Evolutionary conservation across 2,797 vertebrate species (phyloP).

Genomic region (Tamandua tetradactyla): DNA sequence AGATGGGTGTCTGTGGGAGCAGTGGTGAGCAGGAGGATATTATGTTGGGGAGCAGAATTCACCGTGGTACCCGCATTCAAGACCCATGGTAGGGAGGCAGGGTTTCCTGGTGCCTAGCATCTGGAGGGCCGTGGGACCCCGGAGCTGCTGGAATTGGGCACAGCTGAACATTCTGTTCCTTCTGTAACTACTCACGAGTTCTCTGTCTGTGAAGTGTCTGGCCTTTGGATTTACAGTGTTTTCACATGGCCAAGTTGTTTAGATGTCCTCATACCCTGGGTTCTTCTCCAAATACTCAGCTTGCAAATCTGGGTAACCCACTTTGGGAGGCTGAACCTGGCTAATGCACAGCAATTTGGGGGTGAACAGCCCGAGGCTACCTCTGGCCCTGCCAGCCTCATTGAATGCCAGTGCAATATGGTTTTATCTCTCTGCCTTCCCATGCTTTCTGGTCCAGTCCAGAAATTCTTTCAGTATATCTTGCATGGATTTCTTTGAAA

Average conservation of each 20-base stretch:
- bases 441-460: background rate
- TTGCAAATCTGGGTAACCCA: background rate
- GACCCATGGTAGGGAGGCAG: background rate
- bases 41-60: background rate
- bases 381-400: background rate
- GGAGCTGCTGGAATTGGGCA: background rate
- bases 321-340: background rate
- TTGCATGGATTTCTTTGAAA: background rate
- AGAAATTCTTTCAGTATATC: background rate
- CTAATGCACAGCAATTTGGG: background rate
- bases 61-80: background rate
- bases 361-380: background rate
- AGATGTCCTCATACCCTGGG: background rate
- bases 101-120: background rate
- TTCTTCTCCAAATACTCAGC: background rate
- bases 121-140: fast-evolving
- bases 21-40: background rate
- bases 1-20: background rate
- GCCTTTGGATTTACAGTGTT: background rate
- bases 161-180: background rate
- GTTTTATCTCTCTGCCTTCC: background rate
- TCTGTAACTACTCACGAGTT: background rate
- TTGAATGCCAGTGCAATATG: background rate
- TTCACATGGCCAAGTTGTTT: background rate
- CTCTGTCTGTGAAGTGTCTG: background rate